Evolutionary conservation across 1,140 invertebrate species (phyloP).

Genomic region (Vanessa atalanta): DNA sequence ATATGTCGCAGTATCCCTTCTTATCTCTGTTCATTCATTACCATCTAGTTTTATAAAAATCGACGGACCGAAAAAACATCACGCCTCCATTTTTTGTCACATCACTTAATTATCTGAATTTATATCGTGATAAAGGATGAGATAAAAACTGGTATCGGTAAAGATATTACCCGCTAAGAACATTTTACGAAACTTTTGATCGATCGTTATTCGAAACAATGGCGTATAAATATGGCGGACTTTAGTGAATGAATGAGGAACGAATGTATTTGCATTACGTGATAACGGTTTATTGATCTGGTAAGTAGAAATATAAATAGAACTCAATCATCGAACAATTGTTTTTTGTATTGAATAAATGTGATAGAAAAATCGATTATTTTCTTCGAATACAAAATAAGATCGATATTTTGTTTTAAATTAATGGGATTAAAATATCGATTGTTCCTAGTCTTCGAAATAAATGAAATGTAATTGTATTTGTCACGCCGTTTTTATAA

Average conservation of each 20-base stretch:
- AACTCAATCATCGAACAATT: background rate
- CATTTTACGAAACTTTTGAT: conserved; percentile 42
- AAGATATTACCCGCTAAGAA: conserved; percentile 47
- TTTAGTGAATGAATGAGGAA: conserved; percentile 4
- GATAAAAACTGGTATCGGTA: conserved; percentile 67
- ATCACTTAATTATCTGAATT: conserved; percentile 79
- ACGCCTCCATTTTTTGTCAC: conserved; percentile 79
- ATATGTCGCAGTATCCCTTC: conserved; percentile 61
- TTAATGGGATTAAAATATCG: no score
- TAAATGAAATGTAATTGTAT: background rate
- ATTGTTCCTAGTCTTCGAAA: background rate
- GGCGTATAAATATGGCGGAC: background rate
- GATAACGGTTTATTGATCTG: conserved; percentile 9
- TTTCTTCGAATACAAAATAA: no score
- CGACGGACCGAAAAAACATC: conserved; percentile 75
- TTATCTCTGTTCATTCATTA: conserved; percentile 80
- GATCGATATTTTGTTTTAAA: no score
- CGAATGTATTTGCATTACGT: conserved; percentile 14
- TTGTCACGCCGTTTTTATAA: background rate
- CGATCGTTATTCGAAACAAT: conserved; percentile 47
- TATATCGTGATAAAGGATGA: conserved; percentile 72
- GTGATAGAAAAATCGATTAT: no score
- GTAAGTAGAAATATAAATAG: background rate
- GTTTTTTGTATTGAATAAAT: no score
- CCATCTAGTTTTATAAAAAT: conserved; percentile 76